Conservation (phyloP, 1,140 invertebrate species). For the Linepithema humile region DNA sequence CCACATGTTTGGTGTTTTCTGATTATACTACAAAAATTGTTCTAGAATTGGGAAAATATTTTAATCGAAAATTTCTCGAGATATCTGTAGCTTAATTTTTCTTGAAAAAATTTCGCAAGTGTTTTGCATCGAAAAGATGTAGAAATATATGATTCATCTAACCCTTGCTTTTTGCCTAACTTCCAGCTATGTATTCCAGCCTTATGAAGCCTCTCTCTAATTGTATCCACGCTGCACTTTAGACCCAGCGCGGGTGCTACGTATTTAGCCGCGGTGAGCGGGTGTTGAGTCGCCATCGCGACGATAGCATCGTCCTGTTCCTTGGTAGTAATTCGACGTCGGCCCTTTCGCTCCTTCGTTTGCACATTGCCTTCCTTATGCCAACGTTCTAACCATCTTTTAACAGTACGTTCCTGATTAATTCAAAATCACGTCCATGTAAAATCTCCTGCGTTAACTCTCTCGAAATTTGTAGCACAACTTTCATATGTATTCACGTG, state of each 20-base stretch:
- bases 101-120: background rate
- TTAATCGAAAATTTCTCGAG: background rate
- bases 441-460: conserved; percentile 23
- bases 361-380: conserved; percentile 83
- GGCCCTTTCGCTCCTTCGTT: conserved; percentile 83
- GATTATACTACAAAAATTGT: background rate
- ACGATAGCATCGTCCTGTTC: conserved; percentile 82
- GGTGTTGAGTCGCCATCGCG: conserved; percentile 82
- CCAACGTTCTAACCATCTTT: conserved; percentile 83
- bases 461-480: conserved; percentile 16
- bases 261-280: conserved; percentile 82
- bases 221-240: conserved; percentile 83
- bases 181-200: conserved; percentile 84
- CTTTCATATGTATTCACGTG: background rate
- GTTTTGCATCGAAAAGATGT: background rate
- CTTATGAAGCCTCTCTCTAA: conserved; percentile 82
- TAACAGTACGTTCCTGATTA: conserved; percentile 81
- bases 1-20: background rate
- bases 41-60: background rate
- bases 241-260: conserved; percentile 82
- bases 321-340: conserved; percentile 82
- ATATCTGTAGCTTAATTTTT: background rate
- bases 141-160: conserved; percentile 19
- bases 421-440: conserved; percentile 51
- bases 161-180: conserved; percentile 83